Base-by-base conservation (phyloP, 2,113 vertebrate genomes). In the Telmatochromis sp. region DNA sequence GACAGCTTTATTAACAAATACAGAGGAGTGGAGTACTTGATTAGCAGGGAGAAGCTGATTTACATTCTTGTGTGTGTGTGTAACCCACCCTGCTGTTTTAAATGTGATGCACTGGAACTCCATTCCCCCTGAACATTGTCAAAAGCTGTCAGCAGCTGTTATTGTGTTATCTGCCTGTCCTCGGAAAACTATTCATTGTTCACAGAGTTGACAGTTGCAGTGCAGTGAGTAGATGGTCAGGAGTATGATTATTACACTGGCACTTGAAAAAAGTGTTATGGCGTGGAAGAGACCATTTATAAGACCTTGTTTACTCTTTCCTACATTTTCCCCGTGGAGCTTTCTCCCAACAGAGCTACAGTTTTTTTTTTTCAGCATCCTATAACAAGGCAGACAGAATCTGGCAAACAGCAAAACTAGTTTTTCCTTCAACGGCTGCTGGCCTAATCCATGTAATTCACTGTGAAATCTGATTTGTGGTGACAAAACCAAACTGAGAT, bases 1-100 rank as follows among this genome's bases (percentile, higher is more conserved):
- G 93, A 92, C 93, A 95, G 93, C 85, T 94, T 94, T 88, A 92
- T 94, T 93, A 92, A 93, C 88, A 91, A 88, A 54, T 89, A 92
- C 91, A 70, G 89, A 83, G 78, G 70, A 88, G 90, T 75, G 70
- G 80, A 80, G 88, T 83, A 58, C 89, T 88, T 92, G 87, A 93
- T 93, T 89, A 92, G 68, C 49, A 47, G 26, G 78, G 90, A 94
- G 83, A 78, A n/a, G 53, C 85, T 91, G 82, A 91, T 92, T 91
- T 93, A 85, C 89, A 85, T 93, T 82, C 45, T 33, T 45, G 45
- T 51, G 42, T 73, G 55, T 73, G 60, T 65, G 63, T 78, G 57
- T 85, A 83, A 73, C 57, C 65, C 55, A 26, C 33, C 35, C 7
- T 45, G 54, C 57, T 85, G 45, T 84, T 87, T 89, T 51, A 28